Evolutionary conservation across 2,888 invertebrate species (phyloP).

Genomic region (Rhagium mordax): DNA sequence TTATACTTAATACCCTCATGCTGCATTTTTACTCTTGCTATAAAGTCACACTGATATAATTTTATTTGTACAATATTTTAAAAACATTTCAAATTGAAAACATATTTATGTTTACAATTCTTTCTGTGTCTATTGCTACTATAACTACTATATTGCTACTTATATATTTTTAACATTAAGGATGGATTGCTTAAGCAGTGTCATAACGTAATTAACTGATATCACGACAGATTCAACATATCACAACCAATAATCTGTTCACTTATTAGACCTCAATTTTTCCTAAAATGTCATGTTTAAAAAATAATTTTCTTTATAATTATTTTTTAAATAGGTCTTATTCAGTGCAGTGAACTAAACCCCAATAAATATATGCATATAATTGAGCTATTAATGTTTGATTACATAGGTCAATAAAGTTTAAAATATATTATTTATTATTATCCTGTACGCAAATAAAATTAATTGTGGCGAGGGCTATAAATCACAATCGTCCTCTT

Average conservation of each 20-base stretch:
- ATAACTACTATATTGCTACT: neutral
- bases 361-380: slow-evolving; percentile 23
- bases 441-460: slow-evolving; percentile 1
- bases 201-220: slow-evolving; percentile 23
- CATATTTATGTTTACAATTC: neutral
- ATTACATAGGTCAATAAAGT: slow-evolving; percentile 10
- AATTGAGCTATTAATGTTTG: slow-evolving; percentile 11
- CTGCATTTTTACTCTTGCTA: too few species aligned
- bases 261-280: slow-evolving; percentile 8
- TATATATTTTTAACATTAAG: slow-evolving; percentile 14
- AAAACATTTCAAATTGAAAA: too few species aligned
- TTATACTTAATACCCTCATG: too few species aligned
- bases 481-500: slow-evolving; percentile 63
- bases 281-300: neutral
- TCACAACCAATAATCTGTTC: slow-evolving; percentile 31
- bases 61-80: too few species aligned
- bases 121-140: neutral
- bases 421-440: neutral
- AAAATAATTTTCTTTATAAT: neutral
- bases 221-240: slow-evolving; percentile 30
- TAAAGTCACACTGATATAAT: too few species aligned
- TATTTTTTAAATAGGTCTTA: slow-evolving; percentile 15
- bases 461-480: slow-evolving; percentile 47
- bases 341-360: slow-evolving; percentile 5
- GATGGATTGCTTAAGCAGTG: slow-evolving; percentile 37